Conservation (phyloP, 2,888 invertebrate genomes). For the Oscheius sp. region DNA sequence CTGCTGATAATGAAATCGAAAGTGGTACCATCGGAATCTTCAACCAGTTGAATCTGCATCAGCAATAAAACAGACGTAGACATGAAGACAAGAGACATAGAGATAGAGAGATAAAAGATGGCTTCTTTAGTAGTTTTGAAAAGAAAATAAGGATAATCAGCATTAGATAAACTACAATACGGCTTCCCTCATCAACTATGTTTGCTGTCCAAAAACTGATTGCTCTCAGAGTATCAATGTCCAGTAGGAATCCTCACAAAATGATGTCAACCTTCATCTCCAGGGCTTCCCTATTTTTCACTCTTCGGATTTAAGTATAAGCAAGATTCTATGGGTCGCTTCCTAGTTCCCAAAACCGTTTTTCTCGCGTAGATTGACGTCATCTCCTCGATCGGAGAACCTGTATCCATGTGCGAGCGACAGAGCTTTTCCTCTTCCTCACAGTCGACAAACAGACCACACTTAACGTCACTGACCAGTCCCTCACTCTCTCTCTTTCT, state of each 20-base stretch:
- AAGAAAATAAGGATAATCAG: background rate
- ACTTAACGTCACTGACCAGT: slow-evolving; percentile 18
- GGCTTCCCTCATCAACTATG: no score
- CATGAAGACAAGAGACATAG: no score
- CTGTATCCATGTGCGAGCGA: slow-evolving; percentile 11
- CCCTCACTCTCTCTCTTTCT: background rate
- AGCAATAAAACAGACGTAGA: no score
- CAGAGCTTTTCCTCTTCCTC: slow-evolving; percentile 21
- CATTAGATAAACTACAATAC: no score
- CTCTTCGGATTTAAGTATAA: no score
- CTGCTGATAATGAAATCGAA: background rate
- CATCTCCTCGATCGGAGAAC: slow-evolving; percentile 10
- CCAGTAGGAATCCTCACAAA: no score
- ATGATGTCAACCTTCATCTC: no score
- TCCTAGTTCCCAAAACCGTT: background rate
- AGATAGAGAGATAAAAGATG: no score
- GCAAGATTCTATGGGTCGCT: background rate
- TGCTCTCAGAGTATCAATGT: no score
- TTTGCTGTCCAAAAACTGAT: no score
- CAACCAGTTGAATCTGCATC: background rate
- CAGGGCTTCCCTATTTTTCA: no score
- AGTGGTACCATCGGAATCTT: background rate
- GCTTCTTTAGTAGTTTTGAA: background rate
- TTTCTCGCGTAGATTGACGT: slow-evolving; percentile 16
- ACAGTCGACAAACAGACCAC: background rate